Evolutionary conservation across 2,888 invertebrate species (phyloP), one percentile per base, ranked within the genome.

Genomic region (Chesias legatella): DNA sequence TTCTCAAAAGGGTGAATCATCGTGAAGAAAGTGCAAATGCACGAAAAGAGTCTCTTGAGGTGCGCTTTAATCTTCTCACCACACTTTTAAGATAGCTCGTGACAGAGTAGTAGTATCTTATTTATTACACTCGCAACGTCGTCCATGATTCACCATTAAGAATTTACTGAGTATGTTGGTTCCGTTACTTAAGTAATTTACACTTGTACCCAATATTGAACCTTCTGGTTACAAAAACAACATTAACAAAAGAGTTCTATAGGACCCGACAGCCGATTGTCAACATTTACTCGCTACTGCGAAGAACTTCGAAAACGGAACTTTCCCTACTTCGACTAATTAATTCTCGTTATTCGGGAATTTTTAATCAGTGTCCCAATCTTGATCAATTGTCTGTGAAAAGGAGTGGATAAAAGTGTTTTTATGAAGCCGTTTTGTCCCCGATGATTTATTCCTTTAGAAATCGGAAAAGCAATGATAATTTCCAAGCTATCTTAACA

Each of bases 321-420:
- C 69, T 68, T 67, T 59, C 51, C 54, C 35, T 51, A 67, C 63
- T 68, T 52, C 50, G 67, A 52, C 55, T 66, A 81, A 81, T 82
- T 81, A 81, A 79, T 81, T 76, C 67, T 49, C 52, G 44, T 60
- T 68, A 67, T 70, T 73, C 66, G 66, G 51, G 56, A 74, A 74
- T 67, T 74, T 77, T 73, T 75, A 72, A 75, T 71, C 72, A 69
- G 61, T 51, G 53, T 54, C 51, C 50, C 57, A 59, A 51, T 54
- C 51, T 46, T 37, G 49, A 47, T 47, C 39, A 39, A 63, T 54
- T 56, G 59, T 54, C 52, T 48, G 48, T 38, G 52, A 46, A 48
- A 53, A 34, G 39, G 33, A 31, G 49, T 43, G 48, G 48, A 37
- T 54, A 51, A 49, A 38, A 21, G 9, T 30, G 35, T 35, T 46